Conservation (phyloP, 1,140 invertebrate species). For the Bombus sibiricus region DNA sequence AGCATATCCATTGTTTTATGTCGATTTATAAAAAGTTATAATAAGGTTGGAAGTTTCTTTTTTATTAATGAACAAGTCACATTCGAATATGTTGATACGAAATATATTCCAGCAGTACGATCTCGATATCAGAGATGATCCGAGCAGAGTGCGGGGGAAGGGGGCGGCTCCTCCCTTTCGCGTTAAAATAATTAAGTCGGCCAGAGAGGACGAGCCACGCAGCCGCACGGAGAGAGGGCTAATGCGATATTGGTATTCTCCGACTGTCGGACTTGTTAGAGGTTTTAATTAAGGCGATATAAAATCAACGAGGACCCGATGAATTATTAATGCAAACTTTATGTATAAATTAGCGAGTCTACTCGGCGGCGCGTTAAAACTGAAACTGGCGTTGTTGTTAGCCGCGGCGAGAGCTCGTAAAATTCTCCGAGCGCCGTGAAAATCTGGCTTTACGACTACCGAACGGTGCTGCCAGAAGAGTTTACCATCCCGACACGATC, state of each 20-base stretch:
- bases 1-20: not conserved
- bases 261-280: conserved; percentile 81
- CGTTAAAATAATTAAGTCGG: conserved; percentile 67
- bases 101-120: conserved; percentile 12
- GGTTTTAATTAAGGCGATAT: conserved; percentile 82
- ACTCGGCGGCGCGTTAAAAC: conserved; percentile 74
- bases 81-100: not conserved
- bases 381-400: conserved; percentile 77
- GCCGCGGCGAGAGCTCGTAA: conserved; percentile 68
- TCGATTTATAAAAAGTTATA: not conserved
- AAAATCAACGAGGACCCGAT: conserved; percentile 79
- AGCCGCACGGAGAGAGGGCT: conserved; percentile 57
- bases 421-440: conserved; percentile 65
- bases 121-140: conserved; percentile 48
- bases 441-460: conserved; percentile 64
- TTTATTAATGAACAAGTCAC: not conserved
- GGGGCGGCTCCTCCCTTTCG: conserved; percentile 12
- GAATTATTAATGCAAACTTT: conserved; percentile 82
- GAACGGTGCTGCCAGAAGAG: conserved; percentile 41
- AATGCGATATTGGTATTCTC: conserved; percentile 79
- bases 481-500: conserved; percentile 58
- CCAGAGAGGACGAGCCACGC: conserved; percentile 42
- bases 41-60: not conserved
- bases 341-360: conserved; percentile 81
- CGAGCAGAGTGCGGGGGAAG: not conserved